Base-by-base conservation (phyloP, 1,140 invertebrate species). In the Xylocopa sonorina region DNA sequence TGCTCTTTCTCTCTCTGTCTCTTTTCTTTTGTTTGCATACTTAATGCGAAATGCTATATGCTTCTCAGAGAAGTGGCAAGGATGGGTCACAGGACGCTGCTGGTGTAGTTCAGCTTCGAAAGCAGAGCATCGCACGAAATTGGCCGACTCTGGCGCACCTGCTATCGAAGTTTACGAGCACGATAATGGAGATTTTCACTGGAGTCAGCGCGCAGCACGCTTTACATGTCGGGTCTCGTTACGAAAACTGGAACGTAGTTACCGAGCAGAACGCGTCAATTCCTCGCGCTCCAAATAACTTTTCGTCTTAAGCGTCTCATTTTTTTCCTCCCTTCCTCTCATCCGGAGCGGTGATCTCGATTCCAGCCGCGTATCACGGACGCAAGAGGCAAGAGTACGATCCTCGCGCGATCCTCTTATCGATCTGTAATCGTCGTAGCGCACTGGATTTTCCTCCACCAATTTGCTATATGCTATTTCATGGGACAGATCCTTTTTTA, bases 241-340 rank as follows among this genome's bases (percentile, higher is more conserved):
- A 71, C 55, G 66, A 60, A 71, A 78, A 78, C 75, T 69, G 67
- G 75, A 78, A 78, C 75, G 43, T 78, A 55, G 75, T 78, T 78
- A 78, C 55, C 16, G 75, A 46, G 55, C 67, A 71, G 75, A 71
- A 71, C 66, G 67, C 67, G 55, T 69, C 75, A 38, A 71, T 78
- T 78, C 66, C 75, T 78, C 66, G 66, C 75, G 75, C 75, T 78
- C 75, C 75, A 78, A 71, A 78, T 78, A 71, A 71, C 55, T 71
- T 78, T 78, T 78, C 75, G 66, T 78, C 67, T 78, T 78, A 64
- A 71, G 43, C 64, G 60, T 67, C 24, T 12, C 32, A 5, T 46
- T 41, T 18, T 41, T 21, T 16, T 55, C 41, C 21, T 48, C 32
- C 14, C n/a, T 27, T 24, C 3, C 29, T 6, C 21, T 64, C 7